Evolutionary conservation across 2,888 invertebrate genomes (phyloP).

Genomic region (Pristionchus maxplancki): DNA sequence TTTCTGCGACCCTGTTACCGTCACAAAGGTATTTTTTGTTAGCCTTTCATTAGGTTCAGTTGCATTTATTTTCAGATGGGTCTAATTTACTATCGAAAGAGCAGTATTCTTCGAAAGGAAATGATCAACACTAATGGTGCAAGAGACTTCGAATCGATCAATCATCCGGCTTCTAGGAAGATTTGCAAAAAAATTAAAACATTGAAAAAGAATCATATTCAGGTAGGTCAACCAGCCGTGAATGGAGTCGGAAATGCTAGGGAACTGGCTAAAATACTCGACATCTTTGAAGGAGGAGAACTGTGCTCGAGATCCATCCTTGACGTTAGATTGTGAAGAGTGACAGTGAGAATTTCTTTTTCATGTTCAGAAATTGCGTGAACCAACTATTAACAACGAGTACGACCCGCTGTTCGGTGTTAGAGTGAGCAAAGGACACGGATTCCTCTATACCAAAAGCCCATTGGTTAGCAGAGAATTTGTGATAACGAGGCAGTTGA

Average conservation of each 20-base stretch:
- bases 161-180: conserved; percentile 1
- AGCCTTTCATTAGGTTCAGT: neutral
- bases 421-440: conserved; percentile 2
- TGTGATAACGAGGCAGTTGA: neutral
- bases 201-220: too few species aligned
- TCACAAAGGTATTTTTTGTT: neutral
- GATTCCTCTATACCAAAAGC: neutral
- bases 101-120: neutral
- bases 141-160: neutral
- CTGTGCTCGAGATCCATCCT: neutral
- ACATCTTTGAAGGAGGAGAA: conserved; percentile 4
- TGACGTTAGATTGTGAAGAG: neutral
- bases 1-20: neutral
- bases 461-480: neutral
- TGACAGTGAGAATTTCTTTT: neutral
- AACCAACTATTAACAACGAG: neutral
- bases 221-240: conserved; percentile 26
- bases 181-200: too few species aligned
- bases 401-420: neutral
- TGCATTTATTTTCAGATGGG: neutral
- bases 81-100: neutral
- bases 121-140: neutral
- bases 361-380: neutral
- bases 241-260: conserved; percentile 16
- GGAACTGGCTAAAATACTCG: neutral